phyloP scores from a whole-genome alignment of 1,140 invertebrate genomes.

The Heliconius eleuchia region DNA sequence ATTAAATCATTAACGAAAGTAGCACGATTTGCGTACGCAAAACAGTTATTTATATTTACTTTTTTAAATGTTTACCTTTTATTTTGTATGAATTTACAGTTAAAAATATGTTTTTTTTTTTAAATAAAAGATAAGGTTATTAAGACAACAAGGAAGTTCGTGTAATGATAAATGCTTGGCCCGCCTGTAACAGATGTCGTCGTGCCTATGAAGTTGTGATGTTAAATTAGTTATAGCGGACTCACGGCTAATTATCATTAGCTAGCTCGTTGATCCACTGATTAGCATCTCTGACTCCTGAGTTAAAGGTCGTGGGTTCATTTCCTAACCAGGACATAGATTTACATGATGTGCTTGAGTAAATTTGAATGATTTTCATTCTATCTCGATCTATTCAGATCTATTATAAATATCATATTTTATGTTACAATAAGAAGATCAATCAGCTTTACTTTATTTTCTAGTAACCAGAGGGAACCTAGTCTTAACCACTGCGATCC shows the following conservation, averaged over 20 bases:
- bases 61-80: neutral
- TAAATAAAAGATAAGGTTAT: neutral
- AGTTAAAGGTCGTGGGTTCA: neutral
- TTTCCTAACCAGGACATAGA: neutral
- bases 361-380: neutral
- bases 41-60: constrained; percentile 6
- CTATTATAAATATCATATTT: too few species aligned
- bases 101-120: neutral
- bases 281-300: neutral
- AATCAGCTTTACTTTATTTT: too few species aligned
- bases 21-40: constrained; percentile 5
- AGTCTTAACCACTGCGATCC: too few species aligned
- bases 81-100: neutral
- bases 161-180: constrained; percentile 1
- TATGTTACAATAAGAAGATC: too few species aligned
- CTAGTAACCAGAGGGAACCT: too few species aligned
- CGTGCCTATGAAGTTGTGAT: neutral
- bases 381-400: too few species aligned
- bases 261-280: neutral
- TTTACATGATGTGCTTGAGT: constrained; percentile 3
- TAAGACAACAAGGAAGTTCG: neutral
- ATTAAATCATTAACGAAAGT: constrained; percentile 7
- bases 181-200: neutral
- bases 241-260: constrained; percentile 1
- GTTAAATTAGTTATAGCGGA: constrained; percentile 3